Evolutionary conservation across 2,113 vertebrate genomes (phyloP).

Genomic region (Callorhinus ursinus): DNA sequence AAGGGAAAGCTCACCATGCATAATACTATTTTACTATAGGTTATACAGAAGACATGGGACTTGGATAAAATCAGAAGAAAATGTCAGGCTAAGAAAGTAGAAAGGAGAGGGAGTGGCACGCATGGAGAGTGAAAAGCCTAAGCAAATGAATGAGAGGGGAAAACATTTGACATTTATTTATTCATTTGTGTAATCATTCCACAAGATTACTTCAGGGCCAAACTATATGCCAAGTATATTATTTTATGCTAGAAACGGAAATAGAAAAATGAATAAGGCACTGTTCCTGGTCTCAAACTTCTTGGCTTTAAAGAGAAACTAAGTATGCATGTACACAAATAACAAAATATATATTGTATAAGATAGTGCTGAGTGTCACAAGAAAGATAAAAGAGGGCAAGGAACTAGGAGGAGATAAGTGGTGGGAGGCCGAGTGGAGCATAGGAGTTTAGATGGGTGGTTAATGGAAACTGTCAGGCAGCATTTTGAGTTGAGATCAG

Average conservation of each 20-base stretch:
- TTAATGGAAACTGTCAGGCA: not conserved
- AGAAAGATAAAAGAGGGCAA: not conserved
- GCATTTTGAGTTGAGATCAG: not conserved
- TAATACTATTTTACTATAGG: not conserved
- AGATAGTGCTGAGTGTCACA: not conserved
- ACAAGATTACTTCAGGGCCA: not conserved
- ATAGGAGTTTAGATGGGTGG: fast-evolving
- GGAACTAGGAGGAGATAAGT: too few relatives aligned
- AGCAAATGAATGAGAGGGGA: not conserved
- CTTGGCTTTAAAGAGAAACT: not conserved
- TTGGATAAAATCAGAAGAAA: not conserved
- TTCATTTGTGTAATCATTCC: not conserved
- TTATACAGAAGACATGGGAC: not conserved
- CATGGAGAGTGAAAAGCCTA: not conserved
- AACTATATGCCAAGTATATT: not conserved
- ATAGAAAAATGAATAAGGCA: not conserved
- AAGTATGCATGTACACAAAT: not conserved
- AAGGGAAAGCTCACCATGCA: not conserved
- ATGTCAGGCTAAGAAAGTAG: not conserved
- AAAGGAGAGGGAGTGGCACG: not conserved
- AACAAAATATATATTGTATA: not conserved
- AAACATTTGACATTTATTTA: not conserved
- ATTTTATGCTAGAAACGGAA: not conserved
- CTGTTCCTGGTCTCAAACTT: too few relatives aligned
- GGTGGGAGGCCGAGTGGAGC: not conserved